Evolutionary conservation across 2,113 vertebrate species (phyloP).

Genomic region (Desmodus rotundus): DNA sequence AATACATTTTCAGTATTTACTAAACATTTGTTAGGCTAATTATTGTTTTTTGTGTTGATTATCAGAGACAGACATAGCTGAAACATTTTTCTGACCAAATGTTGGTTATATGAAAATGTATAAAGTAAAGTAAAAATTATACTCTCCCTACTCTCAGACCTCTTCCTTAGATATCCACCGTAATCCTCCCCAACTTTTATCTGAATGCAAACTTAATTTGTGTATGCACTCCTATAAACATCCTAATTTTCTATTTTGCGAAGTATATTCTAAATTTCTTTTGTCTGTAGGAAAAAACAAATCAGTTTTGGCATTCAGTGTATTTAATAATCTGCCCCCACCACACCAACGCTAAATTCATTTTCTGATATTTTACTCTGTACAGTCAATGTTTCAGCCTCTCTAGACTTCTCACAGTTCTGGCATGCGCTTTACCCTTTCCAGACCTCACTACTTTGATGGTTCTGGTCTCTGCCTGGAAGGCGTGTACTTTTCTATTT

Average conservation of each 20-base stretch:
- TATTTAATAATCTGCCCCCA: not conserved
- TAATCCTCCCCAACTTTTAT: not conserved
- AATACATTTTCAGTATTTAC: not conserved
- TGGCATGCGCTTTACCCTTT: not conserved
- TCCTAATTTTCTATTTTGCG: not conserved
- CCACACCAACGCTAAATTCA: not conserved
- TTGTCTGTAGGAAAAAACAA: not conserved
- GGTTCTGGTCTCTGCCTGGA: not conserved
- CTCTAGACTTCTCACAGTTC: not conserved
- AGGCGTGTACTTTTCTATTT: not conserved
- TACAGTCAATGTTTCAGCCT: not conserved
- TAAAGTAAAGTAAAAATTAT: not conserved
- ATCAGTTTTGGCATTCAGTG: not conserved
- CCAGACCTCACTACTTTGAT: not conserved
- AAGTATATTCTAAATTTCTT: conserved; percentile 1
- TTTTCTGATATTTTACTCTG: not conserved
- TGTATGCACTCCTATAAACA: not conserved
- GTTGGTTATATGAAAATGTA: not conserved
- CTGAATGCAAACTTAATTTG: not conserved
- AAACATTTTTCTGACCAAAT: not conserved
- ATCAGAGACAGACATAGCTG: not conserved
- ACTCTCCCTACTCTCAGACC: not conserved
- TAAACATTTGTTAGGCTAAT: not conserved
- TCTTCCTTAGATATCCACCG: not conserved
- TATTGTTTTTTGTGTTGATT: not conserved